Conservation (phyloP, 2,888 invertebrate species). For the Galerucella pusilla region DNA sequence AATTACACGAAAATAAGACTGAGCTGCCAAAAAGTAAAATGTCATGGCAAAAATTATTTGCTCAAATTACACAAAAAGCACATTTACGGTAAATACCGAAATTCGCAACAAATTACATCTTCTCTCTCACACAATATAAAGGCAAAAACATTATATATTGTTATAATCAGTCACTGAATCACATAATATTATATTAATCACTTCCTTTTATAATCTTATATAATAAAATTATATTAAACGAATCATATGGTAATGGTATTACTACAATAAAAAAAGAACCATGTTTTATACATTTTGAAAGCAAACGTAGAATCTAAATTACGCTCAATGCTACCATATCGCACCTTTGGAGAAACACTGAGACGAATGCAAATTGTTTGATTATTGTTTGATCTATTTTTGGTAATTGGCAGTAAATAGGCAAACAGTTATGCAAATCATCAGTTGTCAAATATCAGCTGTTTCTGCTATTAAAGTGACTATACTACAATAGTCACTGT, state of each 20-base stretch:
- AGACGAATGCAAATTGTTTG: too few species aligned
- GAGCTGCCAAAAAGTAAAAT: slow-evolving; percentile 55
- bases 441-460: too few species aligned
- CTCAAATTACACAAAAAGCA: slow-evolving; percentile 53
- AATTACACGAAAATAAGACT: slow-evolving; percentile 54
- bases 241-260: not conserved
- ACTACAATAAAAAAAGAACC: slow-evolving; percentile 14
- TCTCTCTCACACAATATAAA: slow-evolving; percentile 17
- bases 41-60: slow-evolving; percentile 55
- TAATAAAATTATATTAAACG: slow-evolving; percentile 2
- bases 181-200: slow-evolving; percentile 20
- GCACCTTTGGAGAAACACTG: too few species aligned
- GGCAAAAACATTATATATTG: slow-evolving; percentile 2
- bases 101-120: slow-evolving; percentile 26
- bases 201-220: slow-evolving; percentile 22
- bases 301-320: not conserved
- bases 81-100: slow-evolving; percentile 47
- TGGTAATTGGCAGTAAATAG: too few species aligned
- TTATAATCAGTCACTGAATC: slow-evolving; percentile 21
- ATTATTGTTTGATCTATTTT: too few species aligned
- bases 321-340: not conserved
- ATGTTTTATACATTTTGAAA: slow-evolving; percentile 12
- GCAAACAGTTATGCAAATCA: too few species aligned
- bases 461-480: too few species aligned
- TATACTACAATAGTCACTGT: too few species aligned